Percentiles rank a stretch among this genome's conserved stretches.
phyloP scores from a whole-genome alignment of 2,113 vertebrate genomes.

The Elephantulus edwardii region DNA sequence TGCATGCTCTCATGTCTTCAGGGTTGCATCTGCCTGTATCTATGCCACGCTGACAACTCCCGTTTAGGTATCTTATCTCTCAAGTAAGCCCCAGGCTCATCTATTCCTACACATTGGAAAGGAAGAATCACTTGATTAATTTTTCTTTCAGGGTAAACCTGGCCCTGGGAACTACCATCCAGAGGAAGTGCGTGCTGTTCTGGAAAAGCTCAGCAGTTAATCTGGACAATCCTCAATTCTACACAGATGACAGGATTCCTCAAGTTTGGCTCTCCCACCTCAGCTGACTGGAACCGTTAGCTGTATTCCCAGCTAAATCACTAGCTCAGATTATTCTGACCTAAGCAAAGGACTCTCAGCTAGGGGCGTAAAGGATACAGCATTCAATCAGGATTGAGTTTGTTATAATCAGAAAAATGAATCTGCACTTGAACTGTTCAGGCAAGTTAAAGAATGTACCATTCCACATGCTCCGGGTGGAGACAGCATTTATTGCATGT shows the following conservation, averaged over 20 bases:
- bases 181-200: constrained; percentile 86
- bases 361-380: neutral
- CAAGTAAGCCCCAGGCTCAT: neutral
- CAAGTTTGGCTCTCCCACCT: neutral
- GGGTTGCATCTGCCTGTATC: neutral
- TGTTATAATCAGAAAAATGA: constrained; percentile 5
- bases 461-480: neutral
- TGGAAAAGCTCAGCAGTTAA: constrained; percentile 84
- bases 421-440: neutral
- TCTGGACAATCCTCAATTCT: neutral
- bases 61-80: neutral
- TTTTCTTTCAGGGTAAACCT: constrained; percentile 86
- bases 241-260: neutral
- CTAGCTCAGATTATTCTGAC: constrained; percentile 2
- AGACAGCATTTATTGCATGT: neutral
- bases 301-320: neutral
- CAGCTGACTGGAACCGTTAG: neutral
- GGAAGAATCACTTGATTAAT: constrained; percentile 3
- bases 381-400: neutral
- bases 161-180: constrained; percentile 92
- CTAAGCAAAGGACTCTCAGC: neutral
- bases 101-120: neutral
- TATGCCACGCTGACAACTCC: neutral
- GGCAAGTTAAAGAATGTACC: neutral
- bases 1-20: neutral